Evolutionary conservation across 2,797 vertebrate genomes (phyloP).

Genomic region (Xyrichtys novacula): DNA sequence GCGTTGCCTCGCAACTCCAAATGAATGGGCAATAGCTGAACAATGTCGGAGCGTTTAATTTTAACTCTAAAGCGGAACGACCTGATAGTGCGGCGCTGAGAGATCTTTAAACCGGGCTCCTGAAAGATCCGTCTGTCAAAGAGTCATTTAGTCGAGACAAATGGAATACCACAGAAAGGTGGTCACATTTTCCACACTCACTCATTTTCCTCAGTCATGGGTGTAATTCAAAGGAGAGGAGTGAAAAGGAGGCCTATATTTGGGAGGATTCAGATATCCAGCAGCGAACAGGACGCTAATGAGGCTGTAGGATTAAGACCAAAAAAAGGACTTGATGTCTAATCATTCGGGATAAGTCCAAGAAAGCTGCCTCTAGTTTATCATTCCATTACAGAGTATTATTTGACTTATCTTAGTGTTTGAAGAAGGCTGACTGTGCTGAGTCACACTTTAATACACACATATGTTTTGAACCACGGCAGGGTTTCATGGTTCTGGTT

Average conservation of each 20-base stretch:
- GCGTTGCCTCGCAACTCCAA: slow-evolving; percentile 74
- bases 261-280: slow-evolving; percentile 44
- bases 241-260: slow-evolving; percentile 42
- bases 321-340: not conserved
- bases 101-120: slow-evolving; percentile 74
- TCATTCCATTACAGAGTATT: not conserved
- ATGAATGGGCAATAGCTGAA: slow-evolving; percentile 65
- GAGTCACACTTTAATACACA: too few species aligned
- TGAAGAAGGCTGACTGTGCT: too few species aligned
- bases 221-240: slow-evolving; percentile 51
- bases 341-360: not conserved
- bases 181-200: slow-evolving; percentile 72
- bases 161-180: slow-evolving; percentile 59
- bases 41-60: slow-evolving; percentile 72
- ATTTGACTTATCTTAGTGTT: too few species aligned
- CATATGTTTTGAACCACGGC: too few species aligned
- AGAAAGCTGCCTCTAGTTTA: not conserved
- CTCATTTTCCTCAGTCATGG: slow-evolving; percentile 53
- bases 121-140: slow-evolving; percentile 75
- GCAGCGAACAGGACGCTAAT: slow-evolving; percentile 22
- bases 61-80: slow-evolving; percentile 54
- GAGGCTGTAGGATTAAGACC: slow-evolving; percentile 25
- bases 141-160: slow-evolving; percentile 62
- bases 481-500: too few species aligned
- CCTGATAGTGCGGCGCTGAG: slow-evolving; percentile 64